Evolutionary conservation across 2,113 vertebrate genomes (phyloP), one percentile per base, ranked within the genome.

Genomic region (Xyliphius kryptos): DNA sequence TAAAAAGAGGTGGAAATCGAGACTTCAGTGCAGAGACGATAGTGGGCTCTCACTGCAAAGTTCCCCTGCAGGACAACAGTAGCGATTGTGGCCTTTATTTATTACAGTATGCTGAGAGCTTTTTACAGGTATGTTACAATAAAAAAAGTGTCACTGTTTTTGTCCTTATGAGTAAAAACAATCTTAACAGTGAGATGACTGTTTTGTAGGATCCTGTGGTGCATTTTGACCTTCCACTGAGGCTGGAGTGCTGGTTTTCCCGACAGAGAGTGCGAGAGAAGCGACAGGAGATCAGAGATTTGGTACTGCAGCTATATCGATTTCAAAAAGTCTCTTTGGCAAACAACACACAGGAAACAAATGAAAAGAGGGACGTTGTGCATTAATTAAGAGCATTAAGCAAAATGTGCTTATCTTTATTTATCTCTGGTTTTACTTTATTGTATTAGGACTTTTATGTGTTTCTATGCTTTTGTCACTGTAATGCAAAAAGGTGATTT

Each of bases 41-140:
- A 88, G 77, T 86, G 61, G 90, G 89, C 56, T 85, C 91, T 0
- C 89, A 85, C 73, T 95, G 92, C 67, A 83, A 83, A 73, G n/a
- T n/a, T n/a, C n/a, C n/a, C n/a, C n/a, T n/a, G n/a, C n/a, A n/a
- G n/a, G n/a, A n/a, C n/a, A n/a, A n/a, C n/a, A n/a, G n/a, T n/a
- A n/a, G n/a, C n/a, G n/a, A n/a, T n/a, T n/a, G n/a, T n/a, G n/a
- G n/a, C 11, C 85, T 97, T 10, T 98, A 97, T 74, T 85, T 97
- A 65, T 80, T 98, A 40, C 95, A 98, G 2, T 98, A 98, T 43
- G 94, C 94, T 6, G 94, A 98, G 79, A 94, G 88, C 68, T 98
- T 97, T 80, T 81, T 96, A 21, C 85, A 95, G 92, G 95, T 97
- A 84, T 11, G 59, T 11, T 36, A 36, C 5, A 26, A 50, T 3